Conservation (phyloP, 2,113 vertebrate genomes). For the Melozone crissalis region DNA sequence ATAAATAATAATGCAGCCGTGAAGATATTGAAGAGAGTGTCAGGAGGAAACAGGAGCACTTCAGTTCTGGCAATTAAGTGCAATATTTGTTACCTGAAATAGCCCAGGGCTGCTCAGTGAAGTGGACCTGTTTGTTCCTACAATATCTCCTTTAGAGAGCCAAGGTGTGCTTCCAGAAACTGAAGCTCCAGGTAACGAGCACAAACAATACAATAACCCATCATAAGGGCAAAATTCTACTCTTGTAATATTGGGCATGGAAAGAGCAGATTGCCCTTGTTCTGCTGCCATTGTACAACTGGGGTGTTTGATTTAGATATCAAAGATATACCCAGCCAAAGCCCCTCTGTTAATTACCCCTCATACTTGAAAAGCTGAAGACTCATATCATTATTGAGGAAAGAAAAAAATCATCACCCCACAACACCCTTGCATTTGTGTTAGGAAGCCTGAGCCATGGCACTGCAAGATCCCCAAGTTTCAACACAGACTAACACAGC, state of each 20-base stretch:
- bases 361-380: neutral
- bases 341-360: accelerated
- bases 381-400: accelerated
- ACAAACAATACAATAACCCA: neutral
- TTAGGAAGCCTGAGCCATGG: neutral
- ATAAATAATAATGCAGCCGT: neutral
- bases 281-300: neutral
- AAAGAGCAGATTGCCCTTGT: neutral
- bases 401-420: neutral
- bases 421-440: neutral
- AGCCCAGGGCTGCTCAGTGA: neutral
- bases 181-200: neutral
- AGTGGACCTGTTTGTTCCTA: neutral
- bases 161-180: neutral
- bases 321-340: neutral
- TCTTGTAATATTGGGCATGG: neutral
- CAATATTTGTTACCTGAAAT: neutral
- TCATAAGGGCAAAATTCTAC: neutral
- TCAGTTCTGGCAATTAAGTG: neutral
- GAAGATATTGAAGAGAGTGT: neutral
- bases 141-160: neutral
- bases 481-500: neutral
- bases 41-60: neutral
- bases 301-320: neutral
- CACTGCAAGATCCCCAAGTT: neutral